phyloP scores from a whole-genome alignment of 2,797 vertebrate species.

The Galago senegalensis region DNA sequence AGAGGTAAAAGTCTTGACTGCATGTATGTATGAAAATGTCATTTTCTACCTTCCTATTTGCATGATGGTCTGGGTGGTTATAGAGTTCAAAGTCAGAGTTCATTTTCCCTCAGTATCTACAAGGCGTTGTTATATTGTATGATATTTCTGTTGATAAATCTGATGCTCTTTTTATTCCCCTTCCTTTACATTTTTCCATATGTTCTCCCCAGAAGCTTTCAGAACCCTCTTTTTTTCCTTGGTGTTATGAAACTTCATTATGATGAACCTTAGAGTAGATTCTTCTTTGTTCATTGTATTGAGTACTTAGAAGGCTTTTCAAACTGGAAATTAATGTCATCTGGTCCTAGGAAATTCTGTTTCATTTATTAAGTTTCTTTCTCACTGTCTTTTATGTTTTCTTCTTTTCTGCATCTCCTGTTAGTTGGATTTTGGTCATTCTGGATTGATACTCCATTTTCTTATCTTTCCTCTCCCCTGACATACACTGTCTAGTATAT shows the following conservation, averaged over 20 bases:
- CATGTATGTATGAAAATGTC: background rate
- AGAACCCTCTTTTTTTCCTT: background rate
- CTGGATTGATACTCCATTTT: background rate
- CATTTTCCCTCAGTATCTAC: conserved; percentile 51
- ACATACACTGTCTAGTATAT: background rate
- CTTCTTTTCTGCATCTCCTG: background rate
- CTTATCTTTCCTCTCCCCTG: background rate
- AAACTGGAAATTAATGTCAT: conserved; percentile 39
- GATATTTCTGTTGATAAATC: background rate
- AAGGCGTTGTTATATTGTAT: background rate
- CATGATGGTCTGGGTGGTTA: background rate
- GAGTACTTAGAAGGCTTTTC: background rate
- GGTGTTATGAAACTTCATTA: conserved; percentile 6
- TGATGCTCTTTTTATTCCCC: background rate
- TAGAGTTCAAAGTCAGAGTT: conserved; percentile 22
- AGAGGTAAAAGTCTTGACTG: background rate
- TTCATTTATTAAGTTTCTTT: conserved; percentile 42
- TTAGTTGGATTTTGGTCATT: conserved; percentile 26
- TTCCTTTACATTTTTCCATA: background rate
- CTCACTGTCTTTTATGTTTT: background rate
- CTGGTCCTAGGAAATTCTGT: conserved; percentile 32
- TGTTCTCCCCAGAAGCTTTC: background rate
- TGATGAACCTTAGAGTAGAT: background rate
- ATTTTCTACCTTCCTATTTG: conserved; percentile 2
- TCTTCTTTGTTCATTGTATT: conserved; percentile 11